Evolutionary conservation across 2,888 invertebrate species (phyloP), one percentile per base, ranked within the genome.

Genomic region (Pogonocherus hispidulus): DNA sequence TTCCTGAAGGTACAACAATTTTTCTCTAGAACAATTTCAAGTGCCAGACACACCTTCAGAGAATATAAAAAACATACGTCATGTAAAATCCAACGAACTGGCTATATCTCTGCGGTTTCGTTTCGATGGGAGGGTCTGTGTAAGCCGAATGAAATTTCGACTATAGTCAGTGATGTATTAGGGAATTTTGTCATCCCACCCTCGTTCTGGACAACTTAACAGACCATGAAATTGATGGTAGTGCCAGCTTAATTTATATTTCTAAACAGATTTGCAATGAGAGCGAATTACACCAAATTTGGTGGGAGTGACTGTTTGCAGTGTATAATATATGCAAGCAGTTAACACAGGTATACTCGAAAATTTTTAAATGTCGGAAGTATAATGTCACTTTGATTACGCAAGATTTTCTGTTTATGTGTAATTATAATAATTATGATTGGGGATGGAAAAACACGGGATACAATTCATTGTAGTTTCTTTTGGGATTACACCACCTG

Each of bases 171-270:
- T 73, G 72, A 72, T 65, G 66, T 73, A 73, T 75, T 72, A 55
- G 70, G 69, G 71, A 66, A 72, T 71, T 71, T 74, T 70, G 73
- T 76, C 75, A 71, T 72, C 70, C 70, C 66, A 52, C 75, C 60
- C 68, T 41, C 69, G 67, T 51, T 67, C 67, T 71, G 75, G 76
- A 75, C 75, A 74, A 75, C 73, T 76, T 73, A 78, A 76, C 79
- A 73, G 76, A 75, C 76, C 78, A 67, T 78, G 76, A 77, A 79
- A 79, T 78, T 77, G 77, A 79, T 78, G 78, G 76, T 70, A 67
- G 69, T 69, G 69, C 66, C 63, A 65, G 68, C 62, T 67, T 69
- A 73, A 77, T 75, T 76, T 76, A 74, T 74, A 75, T 70, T 68
- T 72, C 64, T 46, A 60, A 64, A 63, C 66, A 71, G 71, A 75